A percentile compares a stretch with the other conserved stretches of the same genome.
Conservation (phyloP, 2,888 invertebrate genomes). For the Lasioglossum marginatum region DNA sequence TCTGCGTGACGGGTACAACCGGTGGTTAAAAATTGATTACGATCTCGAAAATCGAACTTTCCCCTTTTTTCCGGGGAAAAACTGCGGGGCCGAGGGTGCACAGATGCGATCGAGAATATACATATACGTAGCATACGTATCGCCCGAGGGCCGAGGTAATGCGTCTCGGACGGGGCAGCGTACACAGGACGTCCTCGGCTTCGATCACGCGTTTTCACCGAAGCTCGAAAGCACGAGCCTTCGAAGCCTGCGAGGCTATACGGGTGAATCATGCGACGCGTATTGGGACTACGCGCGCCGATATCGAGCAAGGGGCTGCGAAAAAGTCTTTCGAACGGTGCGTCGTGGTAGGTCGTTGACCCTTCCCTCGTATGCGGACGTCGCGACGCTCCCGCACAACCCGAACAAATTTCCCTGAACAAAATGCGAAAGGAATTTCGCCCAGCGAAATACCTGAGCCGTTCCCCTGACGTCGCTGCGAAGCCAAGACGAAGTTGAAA, state of each 20-base stretch:
- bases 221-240: neutral
- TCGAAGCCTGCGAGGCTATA: neutral
- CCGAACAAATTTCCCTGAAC: slow-evolving; percentile 6
- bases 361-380: neutral
- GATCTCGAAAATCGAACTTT: slow-evolving; percentile 50
- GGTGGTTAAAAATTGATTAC: slow-evolving; percentile 55
- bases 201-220: neutral
- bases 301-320: slow-evolving; percentile 6
- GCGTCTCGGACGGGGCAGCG: neutral
- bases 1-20: slow-evolving; percentile 50
- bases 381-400: neutral
- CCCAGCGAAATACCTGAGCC: neutral
- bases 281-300: slow-evolving; percentile 3
- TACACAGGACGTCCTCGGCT: neutral
- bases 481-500: neutral
- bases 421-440: slow-evolving; percentile 9
- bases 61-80: slow-evolving; percentile 27
- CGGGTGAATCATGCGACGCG: slow-evolving; percentile 14
- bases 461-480: neutral
- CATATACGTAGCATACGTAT: neutral
- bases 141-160: slow-evolving; percentile 8
- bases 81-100: neutral
- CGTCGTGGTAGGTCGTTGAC: slow-evolving; percentile 18
- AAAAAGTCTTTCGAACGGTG: slow-evolving; percentile 4
- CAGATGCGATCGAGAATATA: slow-evolving; percentile 25